Base-by-base conservation (phyloP, 2,797 vertebrate species). In the Siniperca scherzeri region DNA sequence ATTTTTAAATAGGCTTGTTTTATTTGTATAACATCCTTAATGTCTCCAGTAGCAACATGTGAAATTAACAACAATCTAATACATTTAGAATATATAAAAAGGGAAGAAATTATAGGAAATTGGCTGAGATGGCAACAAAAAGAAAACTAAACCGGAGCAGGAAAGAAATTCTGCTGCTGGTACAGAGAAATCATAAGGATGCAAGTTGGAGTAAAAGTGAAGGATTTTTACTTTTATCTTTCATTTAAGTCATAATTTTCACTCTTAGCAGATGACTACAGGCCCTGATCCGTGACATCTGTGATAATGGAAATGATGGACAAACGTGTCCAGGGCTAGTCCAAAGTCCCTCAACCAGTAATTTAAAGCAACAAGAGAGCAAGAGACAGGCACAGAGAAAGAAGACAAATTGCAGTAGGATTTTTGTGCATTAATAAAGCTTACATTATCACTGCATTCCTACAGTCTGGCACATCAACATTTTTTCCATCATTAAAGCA, bases 371-470 rank as follows among this genome's bases (percentile, higher is more conserved):
- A 42, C 6, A 17, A 33, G 2, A 57, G 38, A 30, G n/a, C 13
- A 36, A 27, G 3, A 60, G 30, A 33, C 25, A 16, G 42, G 59
- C 33, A 60, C 21, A 60, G 14, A 42, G 10, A 17, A 44, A 60
- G 25, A 77, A 25, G 42, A 77, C 8, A 40, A 42, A 33, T 3
- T 73, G n/a, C 16, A 21, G 19, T 7, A 17, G 8, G 7, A 64
- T 77, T 66, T 70, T 13, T 60, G 19, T 65, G 56, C 46, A 52
- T 12, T 6, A 38, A 42, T 46, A 70, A 27, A 68, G 36, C 59
- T 40, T 30, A 38, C 0, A 73, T 75, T 48, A 77, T 69, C 36
- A 25, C 3, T 46, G 27, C 50, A 36, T 76, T 85, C 30, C 64
- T 57, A 44, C 27, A 57, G 40, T 76, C 59, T 64, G 74, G 25